Evolutionary conservation across 2,797 vertebrate species (phyloP).

Genomic region (Takifugu rubripes): DNA sequence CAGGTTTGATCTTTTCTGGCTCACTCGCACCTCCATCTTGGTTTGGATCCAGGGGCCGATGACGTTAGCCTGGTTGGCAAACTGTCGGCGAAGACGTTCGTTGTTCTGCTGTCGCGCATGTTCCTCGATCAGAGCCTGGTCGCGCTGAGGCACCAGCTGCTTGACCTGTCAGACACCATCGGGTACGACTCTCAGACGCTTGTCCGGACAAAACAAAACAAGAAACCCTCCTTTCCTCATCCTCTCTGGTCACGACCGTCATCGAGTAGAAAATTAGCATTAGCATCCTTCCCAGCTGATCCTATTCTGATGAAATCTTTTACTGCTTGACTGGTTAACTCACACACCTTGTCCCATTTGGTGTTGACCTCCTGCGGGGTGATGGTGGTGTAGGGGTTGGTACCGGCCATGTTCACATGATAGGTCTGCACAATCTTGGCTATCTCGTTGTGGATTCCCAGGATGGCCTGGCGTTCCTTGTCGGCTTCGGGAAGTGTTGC

Average conservation of each 20-base stretch:
- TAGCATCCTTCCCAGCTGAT: too few relatives aligned
- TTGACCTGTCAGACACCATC: slow-evolving; percentile 78
- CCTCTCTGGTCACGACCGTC: too few relatives aligned
- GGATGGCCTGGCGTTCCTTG: slow-evolving; percentile 93
- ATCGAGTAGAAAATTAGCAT: too few relatives aligned
- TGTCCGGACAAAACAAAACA: background rate
- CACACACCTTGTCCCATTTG: slow-evolving; percentile 94
- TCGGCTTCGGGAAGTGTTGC: slow-evolving; percentile 95
- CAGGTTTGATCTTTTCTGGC: background rate
- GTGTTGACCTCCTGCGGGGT: slow-evolving; percentile 91
- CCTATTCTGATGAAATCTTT: background rate
- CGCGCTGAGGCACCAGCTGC: slow-evolving; percentile 92
- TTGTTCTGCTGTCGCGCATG: slow-evolving; percentile 96
- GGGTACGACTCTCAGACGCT: background rate
- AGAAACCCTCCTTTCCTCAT: too few relatives aligned
- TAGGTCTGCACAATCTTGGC: slow-evolving; percentile 97
- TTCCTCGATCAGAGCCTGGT: slow-evolving; percentile 95
- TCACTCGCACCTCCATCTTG: slow-evolving; percentile 90
- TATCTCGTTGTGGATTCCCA: slow-evolving; percentile 97
- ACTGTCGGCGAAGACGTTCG: slow-evolving; percentile 92
- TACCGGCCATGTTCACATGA: slow-evolving; percentile 94
- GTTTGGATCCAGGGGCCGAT: slow-evolving; percentile 98
- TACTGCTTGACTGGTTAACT: background rate
- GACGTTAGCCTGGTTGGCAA: slow-evolving; percentile 93
- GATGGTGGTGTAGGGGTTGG: slow-evolving; percentile 95